Evolutionary conservation across 2,797 vertebrate species (phyloP), one percentile per base, ranked within the genome.

Genomic region (Philypnodon macrostomus): DNA sequence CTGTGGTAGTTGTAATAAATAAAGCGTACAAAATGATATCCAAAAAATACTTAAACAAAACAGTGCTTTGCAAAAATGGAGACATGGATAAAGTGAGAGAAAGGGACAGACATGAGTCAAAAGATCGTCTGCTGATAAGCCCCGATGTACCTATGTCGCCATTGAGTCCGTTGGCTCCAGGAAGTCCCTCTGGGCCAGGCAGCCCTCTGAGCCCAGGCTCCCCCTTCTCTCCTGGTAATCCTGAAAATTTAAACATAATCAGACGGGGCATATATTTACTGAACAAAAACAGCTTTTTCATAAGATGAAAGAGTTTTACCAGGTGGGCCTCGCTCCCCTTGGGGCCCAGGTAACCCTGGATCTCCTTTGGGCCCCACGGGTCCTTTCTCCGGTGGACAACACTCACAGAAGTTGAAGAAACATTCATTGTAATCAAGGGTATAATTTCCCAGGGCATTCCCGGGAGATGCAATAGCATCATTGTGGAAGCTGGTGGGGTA

Each of bases 381-480:
- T 1, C 92, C 93, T 19, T n/a, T 63, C 4, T 80, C 52, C 3
- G 91, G 82, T 0, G 89, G 88, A 73, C 95, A 98, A 70, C 96
- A 98, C 63, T 92, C 93, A 49, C 95, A 98, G 73, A 95, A 88
- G 77, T 98, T 97, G 75, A 92, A 91, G 83, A 94, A 93, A 75
- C 94, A 95, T 61, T 94, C 93, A 0, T 82, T 90, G 1, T 90
- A 76, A 60, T 95, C 93, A 0, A 95, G 77, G 0, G 92, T 92
- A 70, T 87, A 91, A 64, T 94, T 95, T 50, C 90, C 91, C 0
- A 65, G 64, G 6, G 48, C 53, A 19, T 63, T 83, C 36, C 83
- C 85, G 0, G 80, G 86, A 2, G 78, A 67, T 1, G 53, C 59
- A 33, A 80, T 46, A 18, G 79, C 58, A 15, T 89, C 87, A 0